Conservation (phyloP, 2,888 invertebrate genomes). For the Alentia gelatinosa region DNA sequence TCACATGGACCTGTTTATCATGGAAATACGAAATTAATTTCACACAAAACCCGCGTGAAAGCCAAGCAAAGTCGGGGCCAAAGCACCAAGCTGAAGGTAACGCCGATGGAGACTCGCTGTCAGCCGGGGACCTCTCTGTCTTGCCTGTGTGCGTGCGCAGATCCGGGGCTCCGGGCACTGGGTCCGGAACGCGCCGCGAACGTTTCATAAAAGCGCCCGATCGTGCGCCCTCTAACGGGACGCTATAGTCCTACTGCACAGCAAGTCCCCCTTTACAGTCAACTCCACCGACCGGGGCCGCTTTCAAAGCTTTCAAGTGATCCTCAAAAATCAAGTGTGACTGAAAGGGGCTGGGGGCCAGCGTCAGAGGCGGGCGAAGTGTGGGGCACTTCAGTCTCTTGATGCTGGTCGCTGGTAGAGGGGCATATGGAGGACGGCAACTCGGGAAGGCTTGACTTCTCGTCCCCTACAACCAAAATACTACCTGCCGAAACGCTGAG, state of each 20-base stretch:
- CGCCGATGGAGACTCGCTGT: background rate
- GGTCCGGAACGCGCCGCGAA: too few relatives aligned
- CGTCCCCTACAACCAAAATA: background rate
- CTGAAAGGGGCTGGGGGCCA: background rate
- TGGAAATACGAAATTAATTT: conserved; percentile 52
- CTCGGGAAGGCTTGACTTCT: background rate
- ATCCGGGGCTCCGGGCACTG: background rate
- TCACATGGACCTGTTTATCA: conserved; percentile 48
- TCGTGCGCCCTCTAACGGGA: background rate
- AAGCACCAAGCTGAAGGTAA: background rate
- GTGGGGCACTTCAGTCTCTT: conserved; percentile 20
- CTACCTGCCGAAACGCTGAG: background rate
- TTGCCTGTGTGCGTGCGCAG: too few relatives aligned
- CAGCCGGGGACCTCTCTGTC: background rate
- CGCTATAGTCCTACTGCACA: background rate
- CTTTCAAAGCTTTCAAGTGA: conserved; percentile 48
- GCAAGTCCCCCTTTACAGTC: background rate
- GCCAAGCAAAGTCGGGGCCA: background rate
- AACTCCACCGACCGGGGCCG: conserved; percentile 6
- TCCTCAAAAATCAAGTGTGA: conserved; percentile 51
- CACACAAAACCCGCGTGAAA: conserved; percentile 24
- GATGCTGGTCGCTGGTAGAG: background rate
- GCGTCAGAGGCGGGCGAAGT: background rate
- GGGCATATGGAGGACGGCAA: background rate
- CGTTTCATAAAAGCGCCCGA: background rate